phyloP scores from a whole-genome alignment of 2,797 vertebrate genomes.

The Passerculus sandwichensis region DNA sequence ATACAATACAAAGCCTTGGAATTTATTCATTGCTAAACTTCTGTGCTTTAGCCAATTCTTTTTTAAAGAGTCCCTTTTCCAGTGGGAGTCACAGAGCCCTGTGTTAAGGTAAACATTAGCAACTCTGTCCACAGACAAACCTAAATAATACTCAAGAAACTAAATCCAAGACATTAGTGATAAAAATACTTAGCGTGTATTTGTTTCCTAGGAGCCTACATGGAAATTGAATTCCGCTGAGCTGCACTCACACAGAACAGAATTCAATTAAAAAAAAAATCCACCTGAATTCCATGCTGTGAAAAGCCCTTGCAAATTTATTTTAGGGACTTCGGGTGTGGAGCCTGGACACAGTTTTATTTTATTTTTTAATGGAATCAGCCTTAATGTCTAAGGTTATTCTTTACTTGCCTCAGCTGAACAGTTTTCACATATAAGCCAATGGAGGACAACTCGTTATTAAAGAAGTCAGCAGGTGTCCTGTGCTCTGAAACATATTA shows the following conservation, averaged over 20 bases:
- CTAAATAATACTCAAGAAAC: slow-evolving; percentile 54
- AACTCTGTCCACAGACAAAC: slow-evolving; percentile 29
- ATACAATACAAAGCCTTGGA: slow-evolving; percentile 27
- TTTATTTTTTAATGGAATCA: slow-evolving; percentile 66
- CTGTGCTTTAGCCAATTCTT: slow-evolving; percentile 12
- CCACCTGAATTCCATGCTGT: slow-evolving; percentile 45
- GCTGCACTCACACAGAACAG: slow-evolving; percentile 34
- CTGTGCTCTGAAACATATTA: slow-evolving; percentile 68
- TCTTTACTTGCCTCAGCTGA: slow-evolving; percentile 71
- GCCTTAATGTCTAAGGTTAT: slow-evolving; percentile 71
- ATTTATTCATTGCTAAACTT: slow-evolving; percentile 50
- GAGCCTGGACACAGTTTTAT: slow-evolving; percentile 50
- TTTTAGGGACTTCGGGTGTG: slow-evolving; percentile 44
- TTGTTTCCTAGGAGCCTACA: slow-evolving; percentile 55
- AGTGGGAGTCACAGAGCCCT: not conserved
- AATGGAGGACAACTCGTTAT: slow-evolving; percentile 66
- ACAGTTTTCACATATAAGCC: slow-evolving; percentile 72
- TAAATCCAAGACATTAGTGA: slow-evolving; percentile 55
- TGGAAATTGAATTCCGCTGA: slow-evolving; percentile 61
- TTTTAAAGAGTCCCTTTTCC: not conserved
- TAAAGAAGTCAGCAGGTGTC: slow-evolving; percentile 67
- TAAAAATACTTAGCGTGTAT: slow-evolving; percentile 63
- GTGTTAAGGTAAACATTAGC: slow-evolving; percentile 42
- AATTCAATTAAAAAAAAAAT: slow-evolving; percentile 66
- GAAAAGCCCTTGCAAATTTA: slow-evolving; percentile 66